Percentiles rank a stretch among this genome's conserved stretches.
phyloP scores from a whole-genome alignment of 2,113 vertebrate species.

The Misgurnus anguillicaudatus region DNA sequence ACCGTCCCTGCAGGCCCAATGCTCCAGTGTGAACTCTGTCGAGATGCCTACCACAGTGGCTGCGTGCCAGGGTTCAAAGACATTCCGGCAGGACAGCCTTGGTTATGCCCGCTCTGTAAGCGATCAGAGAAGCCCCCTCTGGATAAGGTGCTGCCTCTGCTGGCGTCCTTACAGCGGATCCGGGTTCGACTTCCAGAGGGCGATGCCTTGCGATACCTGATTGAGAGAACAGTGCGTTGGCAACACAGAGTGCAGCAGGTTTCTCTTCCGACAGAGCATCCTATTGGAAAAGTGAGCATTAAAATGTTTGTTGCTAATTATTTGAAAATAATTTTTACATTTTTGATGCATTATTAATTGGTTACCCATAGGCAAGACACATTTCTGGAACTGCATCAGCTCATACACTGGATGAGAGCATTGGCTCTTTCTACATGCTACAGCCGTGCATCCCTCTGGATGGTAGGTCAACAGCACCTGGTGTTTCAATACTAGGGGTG shows the following conservation, averaged over 20 bases:
- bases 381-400: conserved; percentile 55
- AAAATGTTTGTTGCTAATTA: background rate
- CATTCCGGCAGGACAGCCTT: conserved; percentile 72
- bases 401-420: conserved; percentile 77
- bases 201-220: conserved; percentile 91
- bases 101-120: conserved; percentile 91
- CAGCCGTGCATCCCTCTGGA: conserved; percentile 84
- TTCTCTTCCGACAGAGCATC: conserved; percentile 70
- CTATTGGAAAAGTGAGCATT: conserved; percentile 57
- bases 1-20: conserved; percentile 84
- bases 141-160: conserved; percentile 87
- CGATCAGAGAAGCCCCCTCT: conserved; percentile 90
- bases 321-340: background rate
- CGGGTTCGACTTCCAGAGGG: conserved; percentile 92
- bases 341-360: background rate
- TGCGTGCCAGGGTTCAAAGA: conserved; percentile 72
- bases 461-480: conserved; percentile 70
- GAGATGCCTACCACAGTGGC: conserved; percentile 85
- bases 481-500: background rate
- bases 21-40: conserved; percentile 95
- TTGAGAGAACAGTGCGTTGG: conserved; percentile 96
- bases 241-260: conserved; percentile 91
- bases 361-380: conserved; percentile 60
- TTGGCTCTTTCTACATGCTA: conserved; percentile 78
- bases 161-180: conserved; percentile 92